These are phyloP conservation scores for Pangasius sanitwongsei DNA, from an alignment of 2,797 vertebrate species.

Conservation along the genomic window DNA sequence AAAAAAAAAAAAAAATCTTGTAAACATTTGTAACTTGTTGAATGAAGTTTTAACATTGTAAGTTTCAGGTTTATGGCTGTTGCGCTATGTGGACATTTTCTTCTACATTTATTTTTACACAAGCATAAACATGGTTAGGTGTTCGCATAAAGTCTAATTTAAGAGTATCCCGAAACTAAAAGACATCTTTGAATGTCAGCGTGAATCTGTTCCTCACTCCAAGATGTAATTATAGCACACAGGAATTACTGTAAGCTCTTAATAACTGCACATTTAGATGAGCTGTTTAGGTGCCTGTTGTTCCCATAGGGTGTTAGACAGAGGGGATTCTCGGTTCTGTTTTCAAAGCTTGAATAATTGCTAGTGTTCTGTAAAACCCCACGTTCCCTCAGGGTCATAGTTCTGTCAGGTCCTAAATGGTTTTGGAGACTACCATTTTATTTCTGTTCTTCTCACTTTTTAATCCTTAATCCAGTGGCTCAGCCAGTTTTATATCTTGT, in stretches of 20 bases:
- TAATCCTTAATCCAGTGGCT: conserved; percentile 21
- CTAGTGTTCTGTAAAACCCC: conserved; percentile 41
- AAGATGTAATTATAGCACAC: conserved; percentile 49
- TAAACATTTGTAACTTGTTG: conserved; percentile 48
- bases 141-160: conserved; percentile 51
- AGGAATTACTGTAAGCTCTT: conserved; percentile 37
- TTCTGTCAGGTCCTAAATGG: conserved; percentile 31
- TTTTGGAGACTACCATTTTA: conserved; percentile 16
- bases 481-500: conserved; percentile 24
- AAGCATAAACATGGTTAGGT: conserved; percentile 61
- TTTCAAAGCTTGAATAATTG: conserved; percentile 55
- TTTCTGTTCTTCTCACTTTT: conserved; percentile 12
- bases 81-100: conserved; percentile 35
- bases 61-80: conserved; percentile 45
- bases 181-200: conserved; percentile 37
- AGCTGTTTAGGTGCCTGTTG: conserved; percentile 41
- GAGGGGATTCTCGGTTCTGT: conserved; percentile 32
- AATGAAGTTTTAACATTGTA: conserved; percentile 52
- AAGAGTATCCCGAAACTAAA: conserved; percentile 45
- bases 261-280: conserved; percentile 40
- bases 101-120: conserved; percentile 59
- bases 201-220: conserved; percentile 48
- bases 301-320: conserved; percentile 21
- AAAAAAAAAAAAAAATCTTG: background rate
- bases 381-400: conserved; percentile 54